Evolutionary conservation across 2,797 vertebrate genomes (phyloP).

Genomic region (Aphelocoma californica): DNA sequence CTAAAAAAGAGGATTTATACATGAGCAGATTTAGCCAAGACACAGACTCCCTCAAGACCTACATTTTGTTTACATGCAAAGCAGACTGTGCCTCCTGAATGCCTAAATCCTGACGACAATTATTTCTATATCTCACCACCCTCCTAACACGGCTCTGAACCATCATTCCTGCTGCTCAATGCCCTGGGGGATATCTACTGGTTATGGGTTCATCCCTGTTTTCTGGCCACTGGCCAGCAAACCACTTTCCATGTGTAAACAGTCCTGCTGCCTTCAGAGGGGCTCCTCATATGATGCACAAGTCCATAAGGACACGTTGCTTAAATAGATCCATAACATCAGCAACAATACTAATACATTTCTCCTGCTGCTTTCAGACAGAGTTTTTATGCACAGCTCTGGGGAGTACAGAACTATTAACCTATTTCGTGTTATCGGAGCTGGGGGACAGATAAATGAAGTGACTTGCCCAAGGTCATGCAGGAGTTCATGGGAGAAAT

Average conservation of each 20-base stretch:
- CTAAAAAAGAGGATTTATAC: constrained; percentile 62
- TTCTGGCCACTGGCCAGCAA: constrained; percentile 38
- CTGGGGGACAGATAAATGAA: neutral
- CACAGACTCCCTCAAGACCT: constrained; percentile 45
- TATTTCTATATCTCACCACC: neutral
- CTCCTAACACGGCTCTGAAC: neutral
- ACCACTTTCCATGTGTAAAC: neutral
- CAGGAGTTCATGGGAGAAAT: neutral
- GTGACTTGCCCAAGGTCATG: neutral
- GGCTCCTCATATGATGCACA: neutral
- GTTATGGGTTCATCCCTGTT: neutral
- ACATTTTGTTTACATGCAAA: constrained; percentile 57
- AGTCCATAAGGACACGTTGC: neutral
- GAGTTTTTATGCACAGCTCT: neutral
- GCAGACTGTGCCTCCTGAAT: neutral
- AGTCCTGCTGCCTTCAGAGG: neutral
- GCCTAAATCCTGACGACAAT: constrained; percentile 6
- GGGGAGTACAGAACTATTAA: neutral
- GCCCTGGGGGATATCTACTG: neutral
- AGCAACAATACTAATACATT: neutral
- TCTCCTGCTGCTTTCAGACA: neutral
- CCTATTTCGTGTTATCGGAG: neutral
- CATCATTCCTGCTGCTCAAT: neutral
- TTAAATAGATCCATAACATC: neutral
- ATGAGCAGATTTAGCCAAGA: constrained; percentile 36